Percentiles rank a stretch among this genome's conserved stretches.
Conservation (phyloP, 2,888 invertebrate species). For the Bruchidius siliquastri region DNA sequence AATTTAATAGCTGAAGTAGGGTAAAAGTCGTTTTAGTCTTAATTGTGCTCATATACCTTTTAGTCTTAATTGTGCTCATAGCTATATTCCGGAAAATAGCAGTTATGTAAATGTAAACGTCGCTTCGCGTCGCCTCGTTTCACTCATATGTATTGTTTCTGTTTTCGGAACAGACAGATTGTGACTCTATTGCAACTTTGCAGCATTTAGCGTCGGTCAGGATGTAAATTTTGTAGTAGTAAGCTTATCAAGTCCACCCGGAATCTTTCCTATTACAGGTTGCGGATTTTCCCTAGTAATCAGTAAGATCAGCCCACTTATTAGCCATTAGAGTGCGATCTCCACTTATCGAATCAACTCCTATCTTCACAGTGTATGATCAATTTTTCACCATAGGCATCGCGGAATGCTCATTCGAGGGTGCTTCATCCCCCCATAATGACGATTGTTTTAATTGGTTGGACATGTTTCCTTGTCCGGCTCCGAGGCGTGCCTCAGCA, state of each 20-base stretch:
- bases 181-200: background rate
- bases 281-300: too few species aligned
- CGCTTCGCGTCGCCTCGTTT: background rate
- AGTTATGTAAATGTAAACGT: background rate
- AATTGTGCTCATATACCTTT: background rate
- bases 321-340: too few species aligned
- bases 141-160: background rate
- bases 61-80: background rate
- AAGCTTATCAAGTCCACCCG: background rate
- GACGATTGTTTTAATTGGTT: too few species aligned
- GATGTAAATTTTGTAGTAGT: background rate
- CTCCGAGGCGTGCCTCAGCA: too few species aligned
- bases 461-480: too few species aligned
- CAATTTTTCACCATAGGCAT: too few species aligned
- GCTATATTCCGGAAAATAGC: background rate
- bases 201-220: background rate
- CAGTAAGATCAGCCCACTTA: too few species aligned
- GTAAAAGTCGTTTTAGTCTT: background rate
- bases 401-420: too few species aligned
- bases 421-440: too few species aligned
- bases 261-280: background rate
- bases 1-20: constrained; percentile 3
- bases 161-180: background rate
- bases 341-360: too few species aligned
- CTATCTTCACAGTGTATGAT: too few species aligned